Percentiles rank a stretch among this genome's conserved stretches.
These are phyloP conservation scores for Belgica antarctica DNA, from an alignment of 2,888 invertebrate genomes.

Conservation along the genomic window DNA sequence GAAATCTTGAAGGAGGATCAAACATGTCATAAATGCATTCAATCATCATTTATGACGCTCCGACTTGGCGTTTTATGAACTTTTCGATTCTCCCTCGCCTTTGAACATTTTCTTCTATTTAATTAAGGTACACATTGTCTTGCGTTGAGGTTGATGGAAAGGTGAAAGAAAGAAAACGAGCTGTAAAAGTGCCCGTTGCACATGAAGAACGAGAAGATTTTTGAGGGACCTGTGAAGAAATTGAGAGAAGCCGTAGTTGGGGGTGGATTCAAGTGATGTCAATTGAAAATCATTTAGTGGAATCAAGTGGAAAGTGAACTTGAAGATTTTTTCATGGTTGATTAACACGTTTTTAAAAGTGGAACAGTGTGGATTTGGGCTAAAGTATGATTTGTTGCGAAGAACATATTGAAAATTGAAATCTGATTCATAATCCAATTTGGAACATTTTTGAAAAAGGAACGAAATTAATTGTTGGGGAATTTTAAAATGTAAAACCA, in stretches of 20 bases:
- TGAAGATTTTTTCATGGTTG: no score
- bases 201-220: slow-evolving; percentile 9
- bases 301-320: not conserved
- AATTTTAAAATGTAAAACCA: no score
- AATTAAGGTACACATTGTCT: slow-evolving; percentile 35
- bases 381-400: no score
- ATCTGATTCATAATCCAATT: no score
- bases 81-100: not conserved
- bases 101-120: no score
- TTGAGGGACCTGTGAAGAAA: not conserved
- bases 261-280: no score
- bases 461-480: no score
- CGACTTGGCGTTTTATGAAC: not conserved
- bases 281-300: no score
- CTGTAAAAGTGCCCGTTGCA: slow-evolving; percentile 8
- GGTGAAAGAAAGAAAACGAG: not conserved
- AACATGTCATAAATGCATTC: slow-evolving; percentile 43
- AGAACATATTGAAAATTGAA: no score
- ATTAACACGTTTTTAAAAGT: no score
- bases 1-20: slow-evolving; percentile 30
- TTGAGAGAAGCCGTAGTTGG: not conserved
- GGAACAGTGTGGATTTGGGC: no score
- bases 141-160: not conserved
- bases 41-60: slow-evolving; percentile 38
- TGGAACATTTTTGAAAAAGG: no score